Conservation (phyloP, 2,888 invertebrate genomes). For the Zaprionus bogoriensis region DNA sequence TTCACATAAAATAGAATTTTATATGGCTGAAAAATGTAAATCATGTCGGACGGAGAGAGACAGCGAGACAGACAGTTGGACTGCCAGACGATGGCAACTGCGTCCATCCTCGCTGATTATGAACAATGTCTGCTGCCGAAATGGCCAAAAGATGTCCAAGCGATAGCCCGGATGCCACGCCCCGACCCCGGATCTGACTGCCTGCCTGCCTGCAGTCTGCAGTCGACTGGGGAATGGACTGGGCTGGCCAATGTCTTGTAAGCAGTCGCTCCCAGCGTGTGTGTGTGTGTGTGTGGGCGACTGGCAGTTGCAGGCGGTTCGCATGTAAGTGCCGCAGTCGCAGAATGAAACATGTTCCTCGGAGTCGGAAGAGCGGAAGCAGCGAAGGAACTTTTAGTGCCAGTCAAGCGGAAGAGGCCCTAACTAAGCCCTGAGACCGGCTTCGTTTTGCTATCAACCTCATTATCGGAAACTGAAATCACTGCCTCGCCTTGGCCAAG, state of each 20-base stretch:
- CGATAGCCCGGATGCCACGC: constrained; percentile 3
- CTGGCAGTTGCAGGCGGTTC: neutral
- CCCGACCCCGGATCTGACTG: too few species aligned
- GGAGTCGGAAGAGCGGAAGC: too few species aligned
- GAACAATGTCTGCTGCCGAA: constrained; percentile 49
- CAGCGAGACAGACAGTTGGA: constrained; percentile 6
- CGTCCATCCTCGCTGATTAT: constrained; percentile 64
- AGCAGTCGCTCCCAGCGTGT: too few species aligned
- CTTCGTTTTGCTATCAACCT: too few species aligned
- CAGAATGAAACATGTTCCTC: neutral
- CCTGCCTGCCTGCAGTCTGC: too few species aligned
- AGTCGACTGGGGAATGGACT: too few species aligned
- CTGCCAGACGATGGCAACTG: constrained; percentile 22
- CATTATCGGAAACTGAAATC: too few species aligned
- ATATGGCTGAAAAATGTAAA: constrained; percentile 74
- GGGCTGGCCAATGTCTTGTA: too few species aligned
- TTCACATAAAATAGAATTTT: constrained; percentile 76
- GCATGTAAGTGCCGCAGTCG: neutral
- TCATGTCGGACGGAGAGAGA: constrained; percentile 54
- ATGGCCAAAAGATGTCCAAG: constrained; percentile 46
- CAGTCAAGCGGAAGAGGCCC: neutral
- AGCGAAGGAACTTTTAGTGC: neutral
- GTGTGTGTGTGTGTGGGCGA: too few species aligned
- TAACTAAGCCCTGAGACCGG: too few species aligned
- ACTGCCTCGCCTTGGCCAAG: too few species aligned